Conservation (phyloP, 2,797 vertebrate genomes). For the Antennarius maculatus region DNA sequence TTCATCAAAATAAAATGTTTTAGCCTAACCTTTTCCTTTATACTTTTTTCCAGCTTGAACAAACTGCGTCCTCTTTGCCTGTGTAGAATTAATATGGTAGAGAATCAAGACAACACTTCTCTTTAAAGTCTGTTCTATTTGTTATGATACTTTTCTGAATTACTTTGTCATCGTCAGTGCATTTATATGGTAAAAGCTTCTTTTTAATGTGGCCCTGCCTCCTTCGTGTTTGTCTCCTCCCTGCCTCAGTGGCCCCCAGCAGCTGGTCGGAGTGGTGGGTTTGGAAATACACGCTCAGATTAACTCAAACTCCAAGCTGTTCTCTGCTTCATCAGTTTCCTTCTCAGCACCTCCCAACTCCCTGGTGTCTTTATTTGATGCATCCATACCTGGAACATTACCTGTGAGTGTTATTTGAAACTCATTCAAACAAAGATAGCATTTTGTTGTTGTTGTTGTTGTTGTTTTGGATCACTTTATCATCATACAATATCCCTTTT, state of each 20-base stretch:
- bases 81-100: not conserved
- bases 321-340: conserved; percentile 89
- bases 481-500: conserved; percentile 18
- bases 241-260: conserved; percentile 75
- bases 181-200: not conserved
- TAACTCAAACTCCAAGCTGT: conserved; percentile 92
- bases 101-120: not conserved
- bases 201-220: conserved; percentile 3
- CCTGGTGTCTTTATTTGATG: conserved; percentile 95
- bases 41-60: not conserved
- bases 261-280: conserved; percentile 90
- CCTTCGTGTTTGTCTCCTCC: conserved; percentile 2
- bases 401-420: conserved; percentile 83
- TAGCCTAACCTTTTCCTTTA: too few relatives aligned
- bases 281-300: conserved; percentile 98
- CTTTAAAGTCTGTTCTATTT: not conserved
- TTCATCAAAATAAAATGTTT: too few relatives aligned
- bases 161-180: not conserved
- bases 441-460: too few relatives aligned
- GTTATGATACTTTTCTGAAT: not conserved
- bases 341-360: conserved; percentile 95
- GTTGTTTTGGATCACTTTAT: not conserved
- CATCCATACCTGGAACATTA: conserved; percentile 94
- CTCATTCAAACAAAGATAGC: not conserved
- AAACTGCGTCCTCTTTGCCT: not conserved